Percentiles rank a stretch among this genome's conserved stretches.
phyloP scores from a whole-genome alignment of 2,888 invertebrate genomes.

The Rhagonycha lutea region DNA sequence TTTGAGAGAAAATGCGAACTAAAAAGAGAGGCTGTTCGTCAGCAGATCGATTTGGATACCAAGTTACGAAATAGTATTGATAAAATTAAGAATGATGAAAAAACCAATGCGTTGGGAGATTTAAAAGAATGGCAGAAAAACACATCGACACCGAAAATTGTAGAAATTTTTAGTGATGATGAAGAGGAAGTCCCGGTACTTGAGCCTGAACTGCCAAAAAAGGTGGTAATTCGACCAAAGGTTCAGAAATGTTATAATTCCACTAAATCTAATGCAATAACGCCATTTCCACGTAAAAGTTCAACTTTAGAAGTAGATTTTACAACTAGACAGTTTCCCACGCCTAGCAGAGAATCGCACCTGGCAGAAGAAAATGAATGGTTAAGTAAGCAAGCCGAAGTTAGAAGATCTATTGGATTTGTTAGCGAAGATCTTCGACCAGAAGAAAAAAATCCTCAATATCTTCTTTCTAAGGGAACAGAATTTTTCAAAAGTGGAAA shows the following conservation, averaged over 20 bases:
- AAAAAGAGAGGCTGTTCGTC: constrained; percentile 62
- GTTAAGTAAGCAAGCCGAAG: constrained; percentile 77
- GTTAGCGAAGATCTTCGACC: constrained; percentile 72
- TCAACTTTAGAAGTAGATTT: constrained; percentile 69
- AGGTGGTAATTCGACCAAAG: constrained; percentile 6
- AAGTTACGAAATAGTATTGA: constrained; percentile 66
- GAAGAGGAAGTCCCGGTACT: constrained; percentile 18
- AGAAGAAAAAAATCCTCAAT: constrained; percentile 82
- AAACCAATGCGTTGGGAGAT: constrained; percentile 67
- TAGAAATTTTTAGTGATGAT: constrained; percentile 30
- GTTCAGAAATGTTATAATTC: constrained; percentile 14
- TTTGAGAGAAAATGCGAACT: constrained; percentile 59
- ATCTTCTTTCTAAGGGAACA: constrained; percentile 81
- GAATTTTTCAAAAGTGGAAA: constrained; percentile 76
- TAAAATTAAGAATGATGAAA: constrained; percentile 63
- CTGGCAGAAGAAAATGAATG: constrained; percentile 76
- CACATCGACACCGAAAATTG: constrained; percentile 18
- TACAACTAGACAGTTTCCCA: constrained; percentile 77
- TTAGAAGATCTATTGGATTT: constrained; percentile 71
- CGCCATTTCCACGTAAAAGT: constrained; percentile 63
- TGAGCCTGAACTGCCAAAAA: background rate
- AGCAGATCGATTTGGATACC: constrained; percentile 65
- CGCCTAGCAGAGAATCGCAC: constrained; percentile 78
- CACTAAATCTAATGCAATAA: constrained; percentile 18
- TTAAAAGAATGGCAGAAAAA: constrained; percentile 64